Evolutionary conservation across 1,140 invertebrate species (phyloP).

Genomic region (roundworm (Caenorhabditis elegans)): DNA sequence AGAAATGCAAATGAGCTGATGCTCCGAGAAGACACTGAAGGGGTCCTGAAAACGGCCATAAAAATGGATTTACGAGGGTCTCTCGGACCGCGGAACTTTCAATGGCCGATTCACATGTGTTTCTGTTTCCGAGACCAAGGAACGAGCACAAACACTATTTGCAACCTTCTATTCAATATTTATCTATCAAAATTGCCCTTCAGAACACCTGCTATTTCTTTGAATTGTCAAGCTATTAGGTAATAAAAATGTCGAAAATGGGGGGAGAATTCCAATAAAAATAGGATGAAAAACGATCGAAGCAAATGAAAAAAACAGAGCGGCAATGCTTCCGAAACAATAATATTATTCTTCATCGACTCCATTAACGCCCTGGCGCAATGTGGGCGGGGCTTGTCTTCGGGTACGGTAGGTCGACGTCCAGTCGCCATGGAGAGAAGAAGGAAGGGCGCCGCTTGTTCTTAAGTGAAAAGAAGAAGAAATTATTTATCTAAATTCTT

Average conservation of each 20-base stretch:
- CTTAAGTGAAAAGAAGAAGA: too few relatives aligned
- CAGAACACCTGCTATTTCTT: too few relatives aligned
- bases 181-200: too few relatives aligned
- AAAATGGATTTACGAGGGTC: slow-evolving; percentile 2
- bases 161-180: not conserved
- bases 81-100: too few relatives aligned
- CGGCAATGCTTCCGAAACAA: slow-evolving; percentile 6
- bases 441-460: too few relatives aligned
- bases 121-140: not conserved
- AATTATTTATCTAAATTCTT: too few relatives aligned
- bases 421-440: too few relatives aligned
- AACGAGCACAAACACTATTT: too few relatives aligned
- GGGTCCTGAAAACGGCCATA: not conserved
- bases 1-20: slow-evolving; percentile 9
- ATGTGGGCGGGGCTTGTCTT: not conserved
- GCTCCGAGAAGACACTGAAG: too few relatives aligned
- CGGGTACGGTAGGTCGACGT: not conserved
- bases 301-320: too few relatives aligned
- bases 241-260: not conserved
- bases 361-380: not conserved
- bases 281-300: too few relatives aligned
- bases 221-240: too few relatives aligned
- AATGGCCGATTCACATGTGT: slow-evolving; percentile 8
- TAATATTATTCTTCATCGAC: not conserved
- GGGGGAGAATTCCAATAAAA: not conserved